phyloP scores from a whole-genome alignment of 2,113 vertebrate genomes.

The Ibidorhyncha struthersii region DNA sequence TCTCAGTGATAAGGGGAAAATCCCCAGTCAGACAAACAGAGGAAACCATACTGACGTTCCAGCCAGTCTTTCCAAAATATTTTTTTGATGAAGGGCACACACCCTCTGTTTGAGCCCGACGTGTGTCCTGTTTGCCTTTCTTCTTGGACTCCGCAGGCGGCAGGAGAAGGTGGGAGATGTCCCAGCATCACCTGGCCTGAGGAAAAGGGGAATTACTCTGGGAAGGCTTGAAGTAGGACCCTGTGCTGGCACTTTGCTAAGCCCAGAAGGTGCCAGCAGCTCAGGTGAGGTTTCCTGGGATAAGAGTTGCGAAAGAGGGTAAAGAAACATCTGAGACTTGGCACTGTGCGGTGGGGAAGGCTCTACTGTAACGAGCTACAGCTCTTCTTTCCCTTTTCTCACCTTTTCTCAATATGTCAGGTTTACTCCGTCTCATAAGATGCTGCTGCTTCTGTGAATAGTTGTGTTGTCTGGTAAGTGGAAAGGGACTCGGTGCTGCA shows the following conservation, averaged over 20 bases:
- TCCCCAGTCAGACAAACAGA: not conserved
- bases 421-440: not conserved
- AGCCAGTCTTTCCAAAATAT: not conserved
- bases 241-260: not conserved
- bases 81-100: not conserved
- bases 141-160: not conserved
- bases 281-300: not conserved
- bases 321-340: not conserved
- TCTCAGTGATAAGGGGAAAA: not conserved
- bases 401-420: fast-evolving
- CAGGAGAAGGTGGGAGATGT: not conserved
- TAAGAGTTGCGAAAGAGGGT: not conserved
- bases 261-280: not conserved
- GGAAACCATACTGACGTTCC: not conserved
- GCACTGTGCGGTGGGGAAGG: not conserved
- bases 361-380: not conserved
- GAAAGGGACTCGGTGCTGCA: not conserved
- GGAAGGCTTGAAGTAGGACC: not conserved
- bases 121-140: not conserved
- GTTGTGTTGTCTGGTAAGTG: not conserved
- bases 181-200: not conserved
- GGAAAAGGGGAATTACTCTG: not conserved
- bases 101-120: not conserved
- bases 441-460: not conserved
- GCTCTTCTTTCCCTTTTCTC: not conserved